Evolutionary conservation across 2,888 invertebrate species (phyloP).

Genomic region (Silvanus unidentatus): DNA sequence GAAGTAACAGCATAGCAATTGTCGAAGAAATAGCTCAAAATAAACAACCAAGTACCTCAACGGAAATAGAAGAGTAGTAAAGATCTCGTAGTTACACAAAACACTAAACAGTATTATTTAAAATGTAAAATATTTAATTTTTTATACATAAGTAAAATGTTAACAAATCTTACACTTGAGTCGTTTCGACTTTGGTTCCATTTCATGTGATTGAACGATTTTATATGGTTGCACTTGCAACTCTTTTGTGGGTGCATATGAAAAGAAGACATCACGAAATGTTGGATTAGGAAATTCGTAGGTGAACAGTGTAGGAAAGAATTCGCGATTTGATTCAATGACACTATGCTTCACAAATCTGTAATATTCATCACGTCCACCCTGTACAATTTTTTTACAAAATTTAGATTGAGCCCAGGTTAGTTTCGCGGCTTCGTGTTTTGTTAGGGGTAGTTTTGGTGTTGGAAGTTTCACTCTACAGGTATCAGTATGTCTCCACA

Average conservation of each 20-base stretch:
- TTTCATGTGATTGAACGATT: slow-evolving; percentile 17
- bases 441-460: slow-evolving; percentile 21
- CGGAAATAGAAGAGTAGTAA: too few relatives aligned
- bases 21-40: too few relatives aligned
- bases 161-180: not conserved
- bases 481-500: slow-evolving; percentile 29
- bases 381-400: slow-evolving; percentile 20
- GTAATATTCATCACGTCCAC: slow-evolving; percentile 22
- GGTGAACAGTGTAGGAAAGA: slow-evolving; percentile 35
- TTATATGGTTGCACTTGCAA: slow-evolving; percentile 26
- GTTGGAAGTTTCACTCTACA: slow-evolving; percentile 19
- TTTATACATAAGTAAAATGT: too few relatives aligned
- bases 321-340: slow-evolving; percentile 36
- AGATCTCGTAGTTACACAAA: too few relatives aligned
- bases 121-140: too few relatives aligned
- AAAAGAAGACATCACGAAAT: slow-evolving; percentile 38
- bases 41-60: too few relatives aligned
- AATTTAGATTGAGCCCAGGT: slow-evolving; percentile 31
- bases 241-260: slow-evolving; percentile 39
- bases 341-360: slow-evolving; percentile 29
- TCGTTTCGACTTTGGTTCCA: not conserved
- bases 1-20: too few relatives aligned
- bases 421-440: slow-evolving; percentile 16
- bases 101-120: too few relatives aligned
- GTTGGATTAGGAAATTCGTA: slow-evolving; percentile 37